A percentile compares a stretch with the other conserved stretches of the same genome.
phyloP scores from a whole-genome alignment of 2,797 vertebrate genomes.

The Gymnocypris eckloni region DNA sequence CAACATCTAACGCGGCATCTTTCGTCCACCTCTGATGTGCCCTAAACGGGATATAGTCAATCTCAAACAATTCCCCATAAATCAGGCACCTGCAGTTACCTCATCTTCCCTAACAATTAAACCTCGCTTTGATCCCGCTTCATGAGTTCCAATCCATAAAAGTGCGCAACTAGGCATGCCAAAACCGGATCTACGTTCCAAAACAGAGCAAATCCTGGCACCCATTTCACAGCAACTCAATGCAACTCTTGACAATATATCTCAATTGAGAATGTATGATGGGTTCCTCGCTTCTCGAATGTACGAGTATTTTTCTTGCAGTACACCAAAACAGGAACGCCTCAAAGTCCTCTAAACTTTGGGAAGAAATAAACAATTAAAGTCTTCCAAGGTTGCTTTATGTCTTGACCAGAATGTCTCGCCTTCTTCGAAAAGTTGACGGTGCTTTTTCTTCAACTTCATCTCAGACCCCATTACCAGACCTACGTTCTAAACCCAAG shows the following conservation, averaged over 20 bases:
- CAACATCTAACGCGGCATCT: constrained; percentile 13
- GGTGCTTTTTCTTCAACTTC: background rate
- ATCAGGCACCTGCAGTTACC: constrained; percentile 69
- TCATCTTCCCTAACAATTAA: constrained; percentile 65
- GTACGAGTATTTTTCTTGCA: background rate
- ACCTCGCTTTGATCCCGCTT: constrained; percentile 68
- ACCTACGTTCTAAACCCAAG: constrained; percentile 10
- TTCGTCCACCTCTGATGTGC: constrained; percentile 13
- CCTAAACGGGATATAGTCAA: constrained; percentile 58
- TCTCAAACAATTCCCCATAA: constrained; percentile 59
- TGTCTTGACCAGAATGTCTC: background rate
- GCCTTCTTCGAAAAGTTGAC: background rate
- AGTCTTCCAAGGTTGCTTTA: background rate
- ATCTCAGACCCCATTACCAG: constrained; percentile 15
- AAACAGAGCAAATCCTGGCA: constrained; percentile 29
- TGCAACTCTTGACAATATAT: constrained; percentile 35
- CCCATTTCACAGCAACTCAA: constrained; percentile 32
- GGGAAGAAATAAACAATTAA: background rate
- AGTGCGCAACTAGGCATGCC: constrained; percentile 47
- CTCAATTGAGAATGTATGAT: constrained; percentile 6
- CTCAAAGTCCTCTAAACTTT: background rate
- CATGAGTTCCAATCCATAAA: constrained; percentile 57
- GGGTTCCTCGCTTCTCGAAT: constrained; percentile 13
- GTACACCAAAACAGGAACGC: background rate
- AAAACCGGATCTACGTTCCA: constrained; percentile 19